A percentile compares a stretch with the other conserved stretches of the same genome.
phyloP scores from a whole-genome alignment of 2,113 vertebrate species.

The Nansenia antarctica region DNA sequence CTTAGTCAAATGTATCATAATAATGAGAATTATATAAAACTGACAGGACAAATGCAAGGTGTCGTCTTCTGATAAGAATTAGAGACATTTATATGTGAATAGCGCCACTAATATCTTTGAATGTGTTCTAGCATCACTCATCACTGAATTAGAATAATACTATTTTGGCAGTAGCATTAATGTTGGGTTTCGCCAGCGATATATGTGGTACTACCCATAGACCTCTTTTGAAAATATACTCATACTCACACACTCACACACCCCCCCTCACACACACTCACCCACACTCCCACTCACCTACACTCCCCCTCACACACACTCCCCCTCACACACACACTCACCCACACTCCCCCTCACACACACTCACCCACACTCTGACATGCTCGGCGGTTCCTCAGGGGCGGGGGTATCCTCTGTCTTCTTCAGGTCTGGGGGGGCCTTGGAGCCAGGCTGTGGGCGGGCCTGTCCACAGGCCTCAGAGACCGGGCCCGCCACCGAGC shows the following conservation, averaged over 20 bases:
- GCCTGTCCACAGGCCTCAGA: slow-evolving; percentile 79
- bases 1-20: too few relatives aligned
- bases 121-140: too few relatives aligned
- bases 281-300: not conserved
- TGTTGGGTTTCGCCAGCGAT: too few relatives aligned
- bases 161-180: too few relatives aligned
- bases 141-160: too few relatives aligned
- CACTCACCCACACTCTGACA: slow-evolving; percentile 87
- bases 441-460: slow-evolving; percentile 75
- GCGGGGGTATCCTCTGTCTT: slow-evolving; percentile 78
- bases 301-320: not conserved
- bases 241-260: not conserved
- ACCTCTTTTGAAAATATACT: not conserved
- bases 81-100: too few relatives aligned
- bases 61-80: too few relatives aligned
- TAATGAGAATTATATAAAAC: too few relatives aligned
- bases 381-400: slow-evolving; percentile 81
- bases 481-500: slow-evolving; percentile 66
- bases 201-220: too few relatives aligned
- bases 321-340: not conserved
- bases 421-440: slow-evolving; percentile 84
- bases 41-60: too few relatives aligned
- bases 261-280: not conserved
- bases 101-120: too few relatives aligned
- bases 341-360: slow-evolving; percentile 23